Evolutionary conservation across 2,797 vertebrate species (phyloP).

Genomic region (Acanthurus tractus): DNA sequence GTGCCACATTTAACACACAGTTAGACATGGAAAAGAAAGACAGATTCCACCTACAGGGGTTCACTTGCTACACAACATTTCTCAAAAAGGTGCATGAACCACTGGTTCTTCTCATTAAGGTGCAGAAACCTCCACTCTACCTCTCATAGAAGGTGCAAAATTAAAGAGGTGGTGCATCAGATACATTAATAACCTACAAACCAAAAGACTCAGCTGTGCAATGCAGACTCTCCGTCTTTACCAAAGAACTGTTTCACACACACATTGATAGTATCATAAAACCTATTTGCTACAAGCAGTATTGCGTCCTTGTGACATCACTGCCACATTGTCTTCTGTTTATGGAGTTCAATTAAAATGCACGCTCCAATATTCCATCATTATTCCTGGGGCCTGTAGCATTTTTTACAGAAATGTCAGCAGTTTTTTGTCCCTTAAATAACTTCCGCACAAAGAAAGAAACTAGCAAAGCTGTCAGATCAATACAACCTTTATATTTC

Average conservation of each 20-base stretch:
- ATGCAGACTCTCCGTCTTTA: conserved; percentile 42
- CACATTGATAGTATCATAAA: conserved; percentile 67
- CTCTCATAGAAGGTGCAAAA: conserved; percentile 75
- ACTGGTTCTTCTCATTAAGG: conserved; percentile 84
- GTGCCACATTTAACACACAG: conserved; percentile 53
- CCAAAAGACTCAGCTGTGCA: conserved; percentile 54
- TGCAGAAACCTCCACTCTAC: conserved; percentile 75
- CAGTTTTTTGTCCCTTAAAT: conserved; percentile 29
- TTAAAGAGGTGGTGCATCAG: conserved; percentile 54
- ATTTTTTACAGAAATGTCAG: conserved; percentile 39
- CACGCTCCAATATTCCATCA: conserved; percentile 65
- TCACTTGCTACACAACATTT: conserved; percentile 80
- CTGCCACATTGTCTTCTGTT: conserved; percentile 35
- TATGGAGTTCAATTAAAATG: conserved; percentile 71
- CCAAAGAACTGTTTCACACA: conserved; percentile 49
- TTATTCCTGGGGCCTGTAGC: conserved; percentile 38
- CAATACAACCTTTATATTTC: conserved; percentile 46
- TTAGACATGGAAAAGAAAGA: conserved; percentile 36
- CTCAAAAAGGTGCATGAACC: conserved; percentile 82
- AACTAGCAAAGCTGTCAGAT: conserved; percentile 36
- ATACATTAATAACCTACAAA: conserved; percentile 64
- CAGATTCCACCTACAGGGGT: conserved; percentile 57
- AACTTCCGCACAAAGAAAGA: conserved; percentile 41
- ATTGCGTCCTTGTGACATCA: conserved; percentile 49
- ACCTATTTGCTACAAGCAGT: conserved; percentile 50